These are phyloP conservation scores for Archocentrus centrarchus DNA, from an alignment of 2,113 vertebrate species.

Conservation along the genomic window DNA sequence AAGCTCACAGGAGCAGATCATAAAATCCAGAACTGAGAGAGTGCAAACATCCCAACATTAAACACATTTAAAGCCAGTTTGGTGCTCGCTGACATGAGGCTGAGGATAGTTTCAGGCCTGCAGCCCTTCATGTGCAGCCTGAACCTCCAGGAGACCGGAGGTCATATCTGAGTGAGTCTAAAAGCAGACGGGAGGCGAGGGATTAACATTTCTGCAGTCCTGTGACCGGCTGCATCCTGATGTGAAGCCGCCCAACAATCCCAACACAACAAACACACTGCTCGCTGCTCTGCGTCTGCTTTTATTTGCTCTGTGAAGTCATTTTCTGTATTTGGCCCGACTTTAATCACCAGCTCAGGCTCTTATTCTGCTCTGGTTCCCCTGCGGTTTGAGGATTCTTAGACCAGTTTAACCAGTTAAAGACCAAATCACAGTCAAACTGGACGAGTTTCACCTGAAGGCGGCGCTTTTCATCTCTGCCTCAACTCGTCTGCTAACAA, in stretches of 20 bases:
- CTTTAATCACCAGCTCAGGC: not conserved
- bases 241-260: not conserved
- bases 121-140: not conserved
- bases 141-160: not conserved
- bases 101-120: not conserved
- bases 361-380: not conserved
- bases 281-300: not conserved
- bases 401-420: not conserved
- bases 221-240: slow-evolving; percentile 23
- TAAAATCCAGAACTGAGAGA: not conserved
- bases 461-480: not conserved
- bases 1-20: too few relatives aligned
- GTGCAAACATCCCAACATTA: not conserved
- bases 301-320: slow-evolving; percentile 2
- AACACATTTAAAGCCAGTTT: not conserved
- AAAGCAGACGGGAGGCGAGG: not conserved
- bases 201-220: slow-evolving; percentile 32
- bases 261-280: not conserved
- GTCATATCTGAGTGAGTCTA: not conserved
- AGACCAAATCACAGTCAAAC: not conserved
- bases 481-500: not conserved
- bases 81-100: not conserved
- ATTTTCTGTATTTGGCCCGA: not conserved
- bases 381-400: not conserved
- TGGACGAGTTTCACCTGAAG: not conserved